Percentiles rank a stretch among this genome's conserved stretches.
Evolutionary conservation across 2,888 invertebrate species (phyloP).

Genomic region (Homarus gammarus): DNA sequence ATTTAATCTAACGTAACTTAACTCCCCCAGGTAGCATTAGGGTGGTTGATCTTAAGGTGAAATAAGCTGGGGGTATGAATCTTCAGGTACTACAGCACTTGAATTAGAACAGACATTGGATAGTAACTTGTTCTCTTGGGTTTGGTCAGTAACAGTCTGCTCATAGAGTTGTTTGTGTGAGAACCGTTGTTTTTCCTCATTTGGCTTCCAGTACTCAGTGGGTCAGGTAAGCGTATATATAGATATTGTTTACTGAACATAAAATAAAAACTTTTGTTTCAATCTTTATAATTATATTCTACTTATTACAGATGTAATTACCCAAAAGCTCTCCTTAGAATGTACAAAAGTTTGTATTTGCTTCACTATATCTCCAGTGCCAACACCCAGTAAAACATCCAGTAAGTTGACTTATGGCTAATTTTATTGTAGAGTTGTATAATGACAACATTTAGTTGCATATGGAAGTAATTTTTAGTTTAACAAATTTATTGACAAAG

Average conservation of each 20-base stretch:
- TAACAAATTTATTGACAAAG: too few relatives aligned
- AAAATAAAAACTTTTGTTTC: background rate
- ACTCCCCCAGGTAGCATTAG: too few relatives aligned
- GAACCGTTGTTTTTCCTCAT: background rate
- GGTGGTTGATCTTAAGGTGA: too few relatives aligned
- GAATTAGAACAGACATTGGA: too few relatives aligned
- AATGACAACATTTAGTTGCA: too few relatives aligned
- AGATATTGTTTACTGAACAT: background rate
- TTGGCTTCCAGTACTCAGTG: background rate
- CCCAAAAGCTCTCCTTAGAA: conserved; percentile 57
- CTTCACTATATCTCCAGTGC: conserved; percentile 50
- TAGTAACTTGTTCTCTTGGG: background rate
- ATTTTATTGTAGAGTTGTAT: background rate
- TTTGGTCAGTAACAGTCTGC: too few relatives aligned
- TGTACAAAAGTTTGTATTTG: conserved; percentile 59
- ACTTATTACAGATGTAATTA: conserved; percentile 25
- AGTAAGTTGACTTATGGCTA: conserved; percentile 35
- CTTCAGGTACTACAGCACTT: too few relatives aligned
- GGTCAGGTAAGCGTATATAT: background rate
- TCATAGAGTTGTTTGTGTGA: background rate
- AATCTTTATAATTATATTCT: conserved; percentile 6
- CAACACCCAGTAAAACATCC: conserved; percentile 52
- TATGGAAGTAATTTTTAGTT: too few relatives aligned
- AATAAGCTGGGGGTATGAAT: too few relatives aligned
- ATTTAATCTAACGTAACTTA: too few relatives aligned